phyloP scores from a whole-genome alignment of 2,113 vertebrate genomes.

The Oreotrochilus melanogaster region DNA sequence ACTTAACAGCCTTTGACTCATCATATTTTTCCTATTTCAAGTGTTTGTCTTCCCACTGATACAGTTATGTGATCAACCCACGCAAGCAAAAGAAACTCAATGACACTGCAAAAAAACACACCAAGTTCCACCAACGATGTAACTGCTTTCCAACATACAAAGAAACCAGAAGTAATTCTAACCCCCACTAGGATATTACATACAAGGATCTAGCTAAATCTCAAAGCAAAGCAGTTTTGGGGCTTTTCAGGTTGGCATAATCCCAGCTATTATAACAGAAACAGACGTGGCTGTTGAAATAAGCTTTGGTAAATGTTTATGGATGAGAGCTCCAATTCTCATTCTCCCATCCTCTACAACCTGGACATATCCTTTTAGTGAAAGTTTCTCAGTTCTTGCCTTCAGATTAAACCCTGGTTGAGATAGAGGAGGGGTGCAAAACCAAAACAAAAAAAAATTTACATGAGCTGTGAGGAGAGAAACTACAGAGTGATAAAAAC shows the following conservation, averaged over 20 bases:
- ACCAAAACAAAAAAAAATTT: neutral
- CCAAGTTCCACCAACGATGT: neutral
- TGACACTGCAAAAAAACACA: neutral
- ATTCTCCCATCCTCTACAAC: neutral
- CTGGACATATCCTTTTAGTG: neutral
- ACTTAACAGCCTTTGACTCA: slow-evolving; percentile 6
- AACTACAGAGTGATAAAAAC: neutral
- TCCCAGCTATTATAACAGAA: neutral
- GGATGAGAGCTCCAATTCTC: neutral
- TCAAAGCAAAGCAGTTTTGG: neutral
- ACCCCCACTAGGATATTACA: neutral
- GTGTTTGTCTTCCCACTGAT: neutral
- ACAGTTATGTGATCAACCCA: neutral
- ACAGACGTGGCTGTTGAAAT: neutral
- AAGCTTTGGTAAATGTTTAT: neutral
- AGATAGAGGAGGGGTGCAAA: neutral
- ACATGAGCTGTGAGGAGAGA: neutral
- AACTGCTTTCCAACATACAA: neutral
- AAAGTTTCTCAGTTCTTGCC: neutral
- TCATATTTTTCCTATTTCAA: slow-evolving; percentile 37
- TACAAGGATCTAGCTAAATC: neutral
- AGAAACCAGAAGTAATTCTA: neutral
- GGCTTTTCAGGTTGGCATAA: neutral
- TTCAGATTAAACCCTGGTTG: neutral
- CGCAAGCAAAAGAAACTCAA: neutral